Evolutionary conservation across 2,113 vertebrate genomes (phyloP), one percentile per base, ranked within the genome.

Genomic region (Hepsetus odoe): DNA sequence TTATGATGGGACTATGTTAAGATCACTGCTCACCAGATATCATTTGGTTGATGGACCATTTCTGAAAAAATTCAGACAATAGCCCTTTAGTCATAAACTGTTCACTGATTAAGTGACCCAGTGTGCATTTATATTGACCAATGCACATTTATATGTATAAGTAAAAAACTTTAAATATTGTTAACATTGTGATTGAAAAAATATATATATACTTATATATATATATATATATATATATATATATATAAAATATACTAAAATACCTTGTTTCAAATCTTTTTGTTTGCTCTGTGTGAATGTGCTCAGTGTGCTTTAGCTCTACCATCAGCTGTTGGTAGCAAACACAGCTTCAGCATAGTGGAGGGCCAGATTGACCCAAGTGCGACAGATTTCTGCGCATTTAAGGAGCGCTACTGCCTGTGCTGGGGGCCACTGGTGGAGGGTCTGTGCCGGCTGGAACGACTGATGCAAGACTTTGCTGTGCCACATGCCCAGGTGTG

Each of bases 401-500:
- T 96, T 84, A 94, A 92, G 68, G 83, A 92, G 8, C 90, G n/a
- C n/a, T n/a, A n/a, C n/a, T n/a, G 55, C 14, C 88, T 91, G 22
- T 87, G 84, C 74, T 93, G 94, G 94, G 89, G 86, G 61, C 89
- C 76, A 40, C 80, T 89, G 58, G 40, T 84, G 22, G 85, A 74
- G 13, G 77, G 91, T 81, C 77, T 96, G 83, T 87, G 91, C 58
- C 76, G 69, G 1, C 33, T 95, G 4, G 79, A 86, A 74, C 89
- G 86, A 72, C 90, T 94, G 67, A 93, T 96, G 69, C 82, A 86
- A 81, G 89, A 91, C 46, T 95, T 88, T n/a, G 87, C 93, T 0
- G 85, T 95, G 28, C 94, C 94, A 3, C 46, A 85, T 76, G 94
- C 94, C 33, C 84, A 86, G 38, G 88, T 94, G 71, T 86, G 82